A percentile compares a stretch with the other conserved stretches of the same genome.
phyloP scores from a whole-genome alignment of 2,113 vertebrate genomes.

The mouse (Mus musculus) region DNA sequence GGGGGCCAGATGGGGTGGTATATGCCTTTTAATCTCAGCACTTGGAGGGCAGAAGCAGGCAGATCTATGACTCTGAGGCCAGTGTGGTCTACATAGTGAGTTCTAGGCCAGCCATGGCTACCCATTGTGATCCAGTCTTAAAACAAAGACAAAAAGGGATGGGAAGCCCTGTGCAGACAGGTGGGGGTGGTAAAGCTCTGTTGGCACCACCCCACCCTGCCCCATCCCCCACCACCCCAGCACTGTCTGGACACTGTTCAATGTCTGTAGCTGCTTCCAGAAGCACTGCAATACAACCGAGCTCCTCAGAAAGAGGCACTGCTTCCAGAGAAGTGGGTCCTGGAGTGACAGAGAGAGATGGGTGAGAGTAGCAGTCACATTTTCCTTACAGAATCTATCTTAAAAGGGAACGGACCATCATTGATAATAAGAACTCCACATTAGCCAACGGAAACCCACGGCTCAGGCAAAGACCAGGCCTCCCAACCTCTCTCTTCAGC shows the following conservation, averaged over 20 bases:
- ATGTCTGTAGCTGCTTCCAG: neutral
- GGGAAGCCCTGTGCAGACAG: neutral
- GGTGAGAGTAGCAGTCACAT: neutral
- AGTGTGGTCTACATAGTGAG: neutral
- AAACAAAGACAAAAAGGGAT: neutral
- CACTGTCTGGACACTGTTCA: neutral
- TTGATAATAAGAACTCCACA: neutral
- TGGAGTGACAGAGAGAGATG: neutral
- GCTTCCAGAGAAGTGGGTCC: neutral
- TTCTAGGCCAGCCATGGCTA: neutral
- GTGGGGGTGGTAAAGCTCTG: neutral
- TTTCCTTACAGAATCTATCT: constrained; percentile 41
- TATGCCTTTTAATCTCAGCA: neutral
- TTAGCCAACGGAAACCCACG: neutral
- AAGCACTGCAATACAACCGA: neutral
- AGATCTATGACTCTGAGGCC: neutral
- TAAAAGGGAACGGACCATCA: neutral
- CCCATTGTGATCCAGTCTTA: neutral
- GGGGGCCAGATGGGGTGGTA: neutral
- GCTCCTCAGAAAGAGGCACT: neutral
- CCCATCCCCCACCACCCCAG: neutral
- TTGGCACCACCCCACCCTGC: neutral
- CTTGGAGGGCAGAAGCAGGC: neutral
- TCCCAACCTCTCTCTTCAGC: neutral
- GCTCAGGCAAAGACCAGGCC: neutral